A percentile compares a stretch with the other conserved stretches of the same genome.
These are phyloP conservation scores for Holocentrus rufus DNA, from an alignment of 2,797 vertebrate species.

Conservation along the genomic window DNA sequence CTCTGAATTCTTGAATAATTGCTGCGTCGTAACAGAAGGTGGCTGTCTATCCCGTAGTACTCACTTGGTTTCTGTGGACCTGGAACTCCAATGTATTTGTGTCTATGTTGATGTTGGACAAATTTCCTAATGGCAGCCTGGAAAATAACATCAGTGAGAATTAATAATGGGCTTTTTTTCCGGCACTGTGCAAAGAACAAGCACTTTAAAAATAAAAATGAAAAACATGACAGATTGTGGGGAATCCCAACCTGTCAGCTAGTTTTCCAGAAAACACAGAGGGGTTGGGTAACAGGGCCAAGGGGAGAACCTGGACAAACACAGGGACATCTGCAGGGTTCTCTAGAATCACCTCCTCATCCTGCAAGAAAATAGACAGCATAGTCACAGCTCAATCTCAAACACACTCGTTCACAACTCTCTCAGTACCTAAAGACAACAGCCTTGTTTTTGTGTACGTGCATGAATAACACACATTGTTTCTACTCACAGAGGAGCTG, in stretches of 20 bases:
- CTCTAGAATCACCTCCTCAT: constrained; percentile 92
- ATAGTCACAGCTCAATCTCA: not conserved
- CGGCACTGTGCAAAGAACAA: not conserved
- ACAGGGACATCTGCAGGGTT: constrained; percentile 94
- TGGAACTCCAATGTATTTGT: constrained; percentile 93
- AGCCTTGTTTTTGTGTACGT: not conserved
- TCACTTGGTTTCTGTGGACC: constrained; percentile 91
- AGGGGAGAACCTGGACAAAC: constrained; percentile 91
- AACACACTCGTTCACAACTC: not conserved
- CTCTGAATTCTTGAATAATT: constrained; percentile 9
- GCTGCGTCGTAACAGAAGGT: not conserved
- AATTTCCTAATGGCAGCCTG: constrained; percentile 92
- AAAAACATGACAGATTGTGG: not conserved
- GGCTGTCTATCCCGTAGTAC: constrained; percentile 22
- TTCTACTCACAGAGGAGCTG: constrained; percentile 92
- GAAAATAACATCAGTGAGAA: constrained; percentile 33
- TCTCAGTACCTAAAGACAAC: constrained; percentile 2
- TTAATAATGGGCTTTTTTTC: not conserved
- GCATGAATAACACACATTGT: constrained; percentile 23
- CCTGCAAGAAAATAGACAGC: constrained; percentile 76
- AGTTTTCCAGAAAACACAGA: constrained; percentile 89
- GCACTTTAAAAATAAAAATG: not conserved
- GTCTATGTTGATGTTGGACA: constrained; percentile 86
- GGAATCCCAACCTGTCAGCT: constrained; percentile 85
- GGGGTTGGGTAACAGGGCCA: constrained; percentile 92